A percentile compares a stretch with the other conserved stretches of the same genome.
These are phyloP conservation scores for Philotrypesis tridentata DNA, from an alignment of 1,140 invertebrate species.

Conservation along the genomic window DNA sequence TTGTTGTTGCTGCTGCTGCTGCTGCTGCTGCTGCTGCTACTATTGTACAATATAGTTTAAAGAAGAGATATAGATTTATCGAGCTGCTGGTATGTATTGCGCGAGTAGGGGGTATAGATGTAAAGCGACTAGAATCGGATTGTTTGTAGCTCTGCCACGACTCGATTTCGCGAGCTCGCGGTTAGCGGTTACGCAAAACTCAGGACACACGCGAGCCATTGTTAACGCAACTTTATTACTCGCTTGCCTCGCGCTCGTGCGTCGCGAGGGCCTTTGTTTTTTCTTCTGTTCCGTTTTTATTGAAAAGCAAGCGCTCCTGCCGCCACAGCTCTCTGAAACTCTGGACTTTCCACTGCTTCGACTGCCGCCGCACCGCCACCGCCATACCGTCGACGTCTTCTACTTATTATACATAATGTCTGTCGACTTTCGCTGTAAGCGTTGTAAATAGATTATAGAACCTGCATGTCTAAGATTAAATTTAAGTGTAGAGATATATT, in stretches of 20 bases:
- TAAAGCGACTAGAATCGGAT: not conserved
- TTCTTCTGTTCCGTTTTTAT: not conserved
- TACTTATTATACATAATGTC: too few relatives aligned
- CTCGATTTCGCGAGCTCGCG: not conserved
- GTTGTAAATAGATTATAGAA: too few relatives aligned
- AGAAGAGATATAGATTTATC: too few relatives aligned
- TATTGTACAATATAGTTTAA: too few relatives aligned
- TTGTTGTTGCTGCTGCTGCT: too few relatives aligned
- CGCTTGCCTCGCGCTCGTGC: not conserved
- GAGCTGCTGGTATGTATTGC: not conserved
- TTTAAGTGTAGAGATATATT: too few relatives aligned
- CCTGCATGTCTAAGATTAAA: too few relatives aligned
- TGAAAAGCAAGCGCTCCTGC: not conserved
- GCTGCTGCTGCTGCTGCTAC: too few relatives aligned
- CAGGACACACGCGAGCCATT: slow-evolving; percentile 51
- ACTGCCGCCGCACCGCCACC: too few relatives aligned
- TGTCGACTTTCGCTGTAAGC: too few relatives aligned
- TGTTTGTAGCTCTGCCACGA: not conserved
- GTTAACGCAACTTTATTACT: slow-evolving; percentile 48
- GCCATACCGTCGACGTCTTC: too few relatives aligned
- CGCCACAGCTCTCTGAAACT: not conserved
- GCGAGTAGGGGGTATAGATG: not conserved
- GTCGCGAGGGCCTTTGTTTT: slow-evolving; percentile 29
- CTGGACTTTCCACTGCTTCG: not conserved
- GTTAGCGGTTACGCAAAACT: slow-evolving; percentile 44